Conservation (phyloP, 1,140 invertebrate species). For the Temnothorax nylanderi region DNA sequence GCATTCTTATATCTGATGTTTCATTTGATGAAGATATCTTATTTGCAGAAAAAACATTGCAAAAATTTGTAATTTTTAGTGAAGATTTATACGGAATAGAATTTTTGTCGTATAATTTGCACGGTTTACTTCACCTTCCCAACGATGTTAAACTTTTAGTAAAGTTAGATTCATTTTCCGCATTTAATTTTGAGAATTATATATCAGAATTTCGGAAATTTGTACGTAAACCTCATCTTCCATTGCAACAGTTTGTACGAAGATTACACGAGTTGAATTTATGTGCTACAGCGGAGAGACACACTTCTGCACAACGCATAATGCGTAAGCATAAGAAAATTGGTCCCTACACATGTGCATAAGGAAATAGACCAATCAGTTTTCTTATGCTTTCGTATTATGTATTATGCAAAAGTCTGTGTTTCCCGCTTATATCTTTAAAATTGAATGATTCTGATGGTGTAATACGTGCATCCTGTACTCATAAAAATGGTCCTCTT, state of each 20-base stretch:
- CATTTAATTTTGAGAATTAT: conserved; percentile 4
- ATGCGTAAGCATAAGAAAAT: too few species aligned
- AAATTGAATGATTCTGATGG: not conserved
- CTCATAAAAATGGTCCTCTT: not conserved
- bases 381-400: too few species aligned
- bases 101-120: conserved; percentile 1
- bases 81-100: not conserved
- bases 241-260: not conserved
- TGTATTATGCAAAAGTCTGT: too few species aligned
- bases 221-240: not conserved
- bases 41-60: not conserved
- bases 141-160: not conserved
- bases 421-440: too few species aligned
- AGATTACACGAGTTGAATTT: not conserved
- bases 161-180: not conserved
- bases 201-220: not conserved
- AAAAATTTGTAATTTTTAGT: not conserved
- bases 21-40: not conserved
- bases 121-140: conserved; percentile 13
- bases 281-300: too few species aligned
- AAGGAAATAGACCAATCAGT: too few species aligned
- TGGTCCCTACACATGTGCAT: too few species aligned
- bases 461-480: not conserved
- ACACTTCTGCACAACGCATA: too few species aligned
- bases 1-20: not conserved